Percentiles rank a stretch among this genome's conserved stretches.
Conservation (phyloP, 2,797 vertebrate genomes). For the Limosa lapponica region DNA sequence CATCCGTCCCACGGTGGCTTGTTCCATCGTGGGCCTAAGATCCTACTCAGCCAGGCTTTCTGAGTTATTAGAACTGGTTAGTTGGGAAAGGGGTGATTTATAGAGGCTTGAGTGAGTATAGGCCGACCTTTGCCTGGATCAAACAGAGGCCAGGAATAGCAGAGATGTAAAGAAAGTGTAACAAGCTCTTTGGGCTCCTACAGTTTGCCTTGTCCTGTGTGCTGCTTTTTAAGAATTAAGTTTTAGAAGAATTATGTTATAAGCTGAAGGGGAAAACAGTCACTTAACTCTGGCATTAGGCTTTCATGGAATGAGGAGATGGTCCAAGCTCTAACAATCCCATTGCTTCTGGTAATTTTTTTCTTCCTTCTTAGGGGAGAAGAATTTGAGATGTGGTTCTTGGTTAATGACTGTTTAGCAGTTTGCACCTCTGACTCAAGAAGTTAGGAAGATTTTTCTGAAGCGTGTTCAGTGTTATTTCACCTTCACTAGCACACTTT, state of each 20-base stretch:
- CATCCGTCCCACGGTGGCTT: neutral
- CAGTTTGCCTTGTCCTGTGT: neutral
- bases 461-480: neutral
- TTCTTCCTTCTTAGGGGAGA: neutral
- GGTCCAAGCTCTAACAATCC: neutral
- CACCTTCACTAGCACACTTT: neutral
- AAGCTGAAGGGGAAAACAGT: neutral
- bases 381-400: neutral
- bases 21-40: neutral
- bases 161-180: neutral
- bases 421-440: neutral
- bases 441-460: neutral
- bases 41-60: neutral
- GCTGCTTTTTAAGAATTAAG: neutral
- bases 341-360: neutral
- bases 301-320: neutral
- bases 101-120: neutral
- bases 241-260: neutral
- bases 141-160: neutral
- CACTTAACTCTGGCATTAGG: neutral
- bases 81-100: neutral
- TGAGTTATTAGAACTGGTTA: neutral
- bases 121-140: neutral
- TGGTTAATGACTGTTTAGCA: neutral
- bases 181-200: neutral